A percentile compares a stretch with the other conserved stretches of the same genome.
These are phyloP conservation scores for Uromys caudimaculatus DNA, from an alignment of 2,797 vertebrate species.

Conservation along the genomic window DNA sequence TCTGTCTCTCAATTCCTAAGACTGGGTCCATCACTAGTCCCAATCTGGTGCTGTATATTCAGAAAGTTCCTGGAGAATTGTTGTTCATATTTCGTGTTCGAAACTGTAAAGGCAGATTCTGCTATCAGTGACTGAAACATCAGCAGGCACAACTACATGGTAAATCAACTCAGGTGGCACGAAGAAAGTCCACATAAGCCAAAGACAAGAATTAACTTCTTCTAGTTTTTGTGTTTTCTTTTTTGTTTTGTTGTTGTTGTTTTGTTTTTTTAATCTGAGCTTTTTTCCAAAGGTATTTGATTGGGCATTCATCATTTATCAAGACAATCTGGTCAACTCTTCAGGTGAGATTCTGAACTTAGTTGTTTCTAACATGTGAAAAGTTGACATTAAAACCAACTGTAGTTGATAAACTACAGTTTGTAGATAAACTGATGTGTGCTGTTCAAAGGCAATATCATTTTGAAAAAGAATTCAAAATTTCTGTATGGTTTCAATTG, in stretches of 20 bases:
- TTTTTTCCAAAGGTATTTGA: not conserved
- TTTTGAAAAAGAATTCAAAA: constrained; percentile 60
- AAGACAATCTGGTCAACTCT: not conserved
- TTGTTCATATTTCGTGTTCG: not conserved
- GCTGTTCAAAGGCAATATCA: constrained; percentile 52
- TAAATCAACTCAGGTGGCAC: not conserved
- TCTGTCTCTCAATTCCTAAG: not conserved
- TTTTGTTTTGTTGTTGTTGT: no score
- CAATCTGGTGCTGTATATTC: not conserved
- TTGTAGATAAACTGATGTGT: constrained; percentile 26
- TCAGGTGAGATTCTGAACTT: not conserved
- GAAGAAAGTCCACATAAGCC: not conserved
- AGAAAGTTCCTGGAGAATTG: not conserved
- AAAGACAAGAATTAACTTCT: not conserved
- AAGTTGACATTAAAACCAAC: not conserved
- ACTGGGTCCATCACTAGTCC: not conserved
- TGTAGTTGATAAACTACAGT: not conserved
- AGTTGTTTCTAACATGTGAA: not conserved
- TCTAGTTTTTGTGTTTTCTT: not conserved
- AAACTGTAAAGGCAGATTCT: not conserved
- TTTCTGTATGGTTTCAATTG: constrained; percentile 46
- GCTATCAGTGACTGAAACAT: not conserved
- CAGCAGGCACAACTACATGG: not conserved
- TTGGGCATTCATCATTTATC: not conserved
- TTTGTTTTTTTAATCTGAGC: not conserved